phyloP scores from a whole-genome alignment of 1,140 invertebrate genomes.

The Euwallacea fornicatus region DNA sequence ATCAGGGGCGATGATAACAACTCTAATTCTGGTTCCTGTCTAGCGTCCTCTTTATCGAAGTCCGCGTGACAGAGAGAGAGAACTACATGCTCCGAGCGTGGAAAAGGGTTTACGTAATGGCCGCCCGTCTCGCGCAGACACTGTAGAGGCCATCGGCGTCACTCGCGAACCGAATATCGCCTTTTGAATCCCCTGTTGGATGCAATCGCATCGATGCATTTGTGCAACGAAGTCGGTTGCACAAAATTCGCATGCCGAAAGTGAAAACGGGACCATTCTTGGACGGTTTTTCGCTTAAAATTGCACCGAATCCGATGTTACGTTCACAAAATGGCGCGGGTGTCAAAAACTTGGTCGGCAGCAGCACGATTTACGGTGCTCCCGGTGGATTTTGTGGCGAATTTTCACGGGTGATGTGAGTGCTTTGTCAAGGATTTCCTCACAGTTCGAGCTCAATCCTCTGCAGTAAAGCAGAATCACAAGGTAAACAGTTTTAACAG shows the following conservation, averaged over 20 bases:
- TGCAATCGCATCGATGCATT: conserved; percentile 39
- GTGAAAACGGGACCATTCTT: conserved; percentile 9
- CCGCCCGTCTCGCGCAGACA: conserved; percentile 26
- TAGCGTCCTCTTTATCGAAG: neutral
- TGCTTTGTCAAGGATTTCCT: neutral
- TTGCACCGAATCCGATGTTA: neutral
- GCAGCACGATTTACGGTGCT: conserved; percentile 10
- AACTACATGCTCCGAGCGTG: conserved; percentile 11
- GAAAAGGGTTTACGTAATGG: conserved; percentile 32
- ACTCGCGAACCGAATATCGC: conserved; percentile 27
- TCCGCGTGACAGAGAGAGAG: conserved; percentile 1
- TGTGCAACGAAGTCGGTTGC: conserved; percentile 29
- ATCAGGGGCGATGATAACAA: conserved; percentile 20
- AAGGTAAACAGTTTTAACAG: too few relatives aligned
- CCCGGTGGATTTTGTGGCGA: conserved; percentile 13
- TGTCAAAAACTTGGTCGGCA: conserved; percentile 19
- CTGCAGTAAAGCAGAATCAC: neutral
- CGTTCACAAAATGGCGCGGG: conserved; percentile 31
- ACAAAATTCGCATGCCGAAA: conserved; percentile 7
- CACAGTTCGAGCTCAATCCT: neutral
- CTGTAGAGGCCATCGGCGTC: conserved; percentile 24
- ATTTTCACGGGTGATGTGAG: conserved; percentile 6
- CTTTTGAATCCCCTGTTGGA: conserved; percentile 29
- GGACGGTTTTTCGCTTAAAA: neutral
- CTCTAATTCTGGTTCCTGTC: neutral